Conservation (phyloP, 2,113 vertebrate genomes). For the Silurus glanis region DNA sequence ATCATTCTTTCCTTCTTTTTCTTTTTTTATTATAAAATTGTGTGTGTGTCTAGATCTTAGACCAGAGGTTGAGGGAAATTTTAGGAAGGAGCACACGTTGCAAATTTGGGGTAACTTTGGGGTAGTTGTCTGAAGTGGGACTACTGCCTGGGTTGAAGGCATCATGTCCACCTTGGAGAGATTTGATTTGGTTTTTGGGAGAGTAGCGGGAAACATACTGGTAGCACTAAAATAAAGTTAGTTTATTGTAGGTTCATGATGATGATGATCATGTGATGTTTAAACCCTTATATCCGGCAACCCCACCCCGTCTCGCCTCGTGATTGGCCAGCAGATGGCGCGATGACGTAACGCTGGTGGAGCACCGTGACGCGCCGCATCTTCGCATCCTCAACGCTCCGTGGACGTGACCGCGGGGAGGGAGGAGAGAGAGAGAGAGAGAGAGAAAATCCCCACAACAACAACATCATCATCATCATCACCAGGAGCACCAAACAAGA, state of each 20-base stretch:
- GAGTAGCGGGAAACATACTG: too few relatives aligned
- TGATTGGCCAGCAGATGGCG: conserved; percentile 43
- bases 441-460: background rate
- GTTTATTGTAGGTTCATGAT: background rate
- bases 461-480: background rate
- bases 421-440: background rate
- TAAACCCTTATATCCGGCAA: conserved; percentile 3
- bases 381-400: background rate
- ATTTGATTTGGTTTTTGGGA: too few relatives aligned
- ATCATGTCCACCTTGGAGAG: background rate
- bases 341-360: conserved; percentile 13
- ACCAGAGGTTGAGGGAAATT: background rate
- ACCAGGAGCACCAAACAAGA: background rate
- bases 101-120: background rate
- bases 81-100: background rate
- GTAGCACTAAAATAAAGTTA: background rate
- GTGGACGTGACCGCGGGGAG: conserved; percentile 26
- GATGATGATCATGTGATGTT: background rate
- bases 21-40: too few relatives aligned
- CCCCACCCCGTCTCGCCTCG: background rate
- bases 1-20: too few relatives aligned
- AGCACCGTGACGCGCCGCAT: conserved; percentile 18
- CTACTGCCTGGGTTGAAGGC: background rate
- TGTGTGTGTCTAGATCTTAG: too few relatives aligned
- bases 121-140: background rate